These are phyloP conservation scores for Metalampra italica DNA, from an alignment of 2,888 invertebrate species.

Conservation along the genomic window DNA sequence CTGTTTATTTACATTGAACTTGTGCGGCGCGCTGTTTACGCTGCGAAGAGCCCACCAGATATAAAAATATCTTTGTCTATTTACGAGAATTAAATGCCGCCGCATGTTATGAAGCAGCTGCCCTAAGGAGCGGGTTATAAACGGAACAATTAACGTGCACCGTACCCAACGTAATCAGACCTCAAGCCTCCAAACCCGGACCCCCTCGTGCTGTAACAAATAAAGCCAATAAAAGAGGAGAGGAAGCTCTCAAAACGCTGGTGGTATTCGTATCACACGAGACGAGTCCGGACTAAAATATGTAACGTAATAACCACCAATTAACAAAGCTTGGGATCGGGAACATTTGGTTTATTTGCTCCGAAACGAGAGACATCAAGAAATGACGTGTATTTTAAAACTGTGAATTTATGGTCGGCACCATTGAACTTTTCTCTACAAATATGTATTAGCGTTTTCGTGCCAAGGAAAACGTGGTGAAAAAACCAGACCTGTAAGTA, in stretches of 20 bases:
- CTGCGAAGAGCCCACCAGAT: constrained; percentile 61
- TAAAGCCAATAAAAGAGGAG: constrained; percentile 23
- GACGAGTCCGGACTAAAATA: constrained; percentile 56
- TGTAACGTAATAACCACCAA: constrained; percentile 71
- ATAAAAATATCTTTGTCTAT: constrained; percentile 77
- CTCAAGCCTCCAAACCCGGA: constrained; percentile 31
- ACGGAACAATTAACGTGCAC: constrained; percentile 67
- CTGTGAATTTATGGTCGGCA: constrained; percentile 11
- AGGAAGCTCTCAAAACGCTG: constrained; percentile 38
- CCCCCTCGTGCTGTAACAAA: constrained; percentile 15
- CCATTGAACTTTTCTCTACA: constrained; percentile 1
- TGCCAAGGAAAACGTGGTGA: constrained; percentile 16
- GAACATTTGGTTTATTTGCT: constrained; percentile 51
- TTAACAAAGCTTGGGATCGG: constrained; percentile 67
- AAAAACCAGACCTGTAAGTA: constrained; percentile 1
- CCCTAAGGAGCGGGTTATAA: constrained; percentile 70
- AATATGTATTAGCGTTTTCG: constrained; percentile 13
- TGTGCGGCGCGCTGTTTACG: constrained; percentile 63
- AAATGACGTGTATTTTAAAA: constrained; percentile 17
- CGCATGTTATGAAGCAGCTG: constrained; percentile 72
- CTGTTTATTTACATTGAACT: constrained; percentile 68
- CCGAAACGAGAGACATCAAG: constrained; percentile 33
- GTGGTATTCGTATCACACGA: constrained; percentile 48
- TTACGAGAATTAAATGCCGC: constrained; percentile 72
- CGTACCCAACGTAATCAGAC: constrained; percentile 43